Base-by-base conservation (phyloP, 2,797 vertebrate genomes). In the Tamandua tetradactyla region DNA sequence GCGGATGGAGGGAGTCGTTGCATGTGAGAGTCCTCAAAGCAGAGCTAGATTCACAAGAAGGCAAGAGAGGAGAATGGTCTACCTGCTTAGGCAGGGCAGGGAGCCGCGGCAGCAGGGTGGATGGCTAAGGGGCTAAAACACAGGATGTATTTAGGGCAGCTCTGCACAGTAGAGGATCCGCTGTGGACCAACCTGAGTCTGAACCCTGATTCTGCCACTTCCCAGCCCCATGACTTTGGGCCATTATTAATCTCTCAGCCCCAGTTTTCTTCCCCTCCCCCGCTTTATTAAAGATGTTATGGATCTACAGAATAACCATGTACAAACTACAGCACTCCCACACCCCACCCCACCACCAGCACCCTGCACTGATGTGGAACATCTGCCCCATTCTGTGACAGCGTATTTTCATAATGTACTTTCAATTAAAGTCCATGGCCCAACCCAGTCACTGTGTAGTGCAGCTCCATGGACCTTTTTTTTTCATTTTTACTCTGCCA, bases 101-200 rank as follows among this genome's bases (percentile, higher is more conserved):
- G 4, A 42, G 30, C 52, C 66, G 52, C 9, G 11, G 68, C 4
- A n/a, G 37, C 35, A 27, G 32, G 75, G 17, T 1, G 27, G 71
- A 44, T 47, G 76, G 32, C 30, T 0, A 8, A 32, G 44, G 69
- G 9, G 13, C 0, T 6, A 42, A 47, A 91, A 55, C 2, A 4
- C 0, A 3, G 42, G 0, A 4, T 11, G 15, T 13, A 30, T 17
- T 49, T 15, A 0, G 22, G 62, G 80, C 0, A 2, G 55, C 27
- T 81, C 62, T 76, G 68, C 35, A 20, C 6, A 11, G 42, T 23
- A 57, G 20, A 81, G 64, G n/a, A 37, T 37, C 30, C 5, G 8
- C 10, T 9, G 22, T 2, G 30, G 35, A 23, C 32, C 61, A 30
- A 55, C 23, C 14, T 14, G 55, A 82, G 25, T 64, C 14, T 47